Conservation (phyloP, 2,888 invertebrate genomes). For the Trissonchulus sp. region DNA sequence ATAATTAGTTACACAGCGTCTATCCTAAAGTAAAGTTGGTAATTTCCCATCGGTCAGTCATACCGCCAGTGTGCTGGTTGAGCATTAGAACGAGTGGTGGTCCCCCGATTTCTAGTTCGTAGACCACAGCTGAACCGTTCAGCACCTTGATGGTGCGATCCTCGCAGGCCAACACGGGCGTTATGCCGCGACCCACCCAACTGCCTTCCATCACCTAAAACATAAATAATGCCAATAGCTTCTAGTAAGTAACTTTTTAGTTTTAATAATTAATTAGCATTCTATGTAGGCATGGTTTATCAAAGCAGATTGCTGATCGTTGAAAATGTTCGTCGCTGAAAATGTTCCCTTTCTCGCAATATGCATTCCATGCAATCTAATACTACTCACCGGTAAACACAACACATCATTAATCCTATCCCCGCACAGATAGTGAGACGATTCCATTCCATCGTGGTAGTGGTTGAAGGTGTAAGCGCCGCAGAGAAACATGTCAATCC, state of each 20-base stretch:
- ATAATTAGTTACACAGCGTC: neutral
- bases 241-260: too few species aligned
- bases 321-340: too few species aligned
- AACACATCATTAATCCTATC: constrained; percentile 80
- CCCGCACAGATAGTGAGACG: constrained; percentile 76
- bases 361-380: too few species aligned
- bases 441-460: constrained; percentile 79
- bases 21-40: neutral
- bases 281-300: too few species aligned
- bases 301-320: too few species aligned
- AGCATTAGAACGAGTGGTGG: constrained; percentile 58
- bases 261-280: too few species aligned
- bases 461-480: constrained; percentile 68
- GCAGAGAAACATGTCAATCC: constrained; percentile 75
- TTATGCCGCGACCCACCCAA: constrained; percentile 47
- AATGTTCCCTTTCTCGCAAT: too few species aligned
- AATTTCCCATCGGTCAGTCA: too few species aligned
- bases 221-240: too few species aligned
- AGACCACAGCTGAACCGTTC: constrained; percentile 65
- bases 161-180: constrained; percentile 70
- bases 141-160: constrained; percentile 69
- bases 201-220: constrained; percentile 15
- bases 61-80: constrained; percentile 58
- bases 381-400: constrained; percentile 60
- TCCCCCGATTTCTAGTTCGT: constrained; percentile 59